phyloP scores from a whole-genome alignment of 2,113 vertebrate genomes.

The Noturus placidus region DNA sequence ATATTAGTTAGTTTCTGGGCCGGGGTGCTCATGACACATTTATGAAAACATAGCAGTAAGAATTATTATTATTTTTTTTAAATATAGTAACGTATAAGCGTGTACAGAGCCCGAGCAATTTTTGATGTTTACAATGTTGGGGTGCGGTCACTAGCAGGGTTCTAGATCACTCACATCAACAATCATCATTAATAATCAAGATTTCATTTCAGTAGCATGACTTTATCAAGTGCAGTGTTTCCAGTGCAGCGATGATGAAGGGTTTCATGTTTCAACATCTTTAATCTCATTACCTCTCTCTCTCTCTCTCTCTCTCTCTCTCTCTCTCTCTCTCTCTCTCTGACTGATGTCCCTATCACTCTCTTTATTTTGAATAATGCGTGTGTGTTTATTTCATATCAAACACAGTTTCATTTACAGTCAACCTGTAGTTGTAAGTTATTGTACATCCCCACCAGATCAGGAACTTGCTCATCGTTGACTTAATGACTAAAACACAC shows the following conservation, averaged over 20 bases:
- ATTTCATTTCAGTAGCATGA: background rate
- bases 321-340: background rate
- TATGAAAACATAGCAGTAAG: no score
- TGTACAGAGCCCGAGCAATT: no score
- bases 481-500: constrained; percentile 1
- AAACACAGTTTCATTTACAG: background rate
- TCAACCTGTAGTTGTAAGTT: background rate
- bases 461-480: background rate
- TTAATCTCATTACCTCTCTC: background rate
- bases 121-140: no score
- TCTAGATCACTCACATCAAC: background rate
- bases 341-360: no score
- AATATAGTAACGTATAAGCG: no score
- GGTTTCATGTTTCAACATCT: background rate
- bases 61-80: no score
- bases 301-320: background rate
- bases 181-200: background rate
- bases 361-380: background rate
- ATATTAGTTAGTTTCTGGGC: no score
- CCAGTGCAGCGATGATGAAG: background rate
- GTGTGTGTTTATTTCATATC: background rate
- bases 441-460: constrained; percentile 6
- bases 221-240: background rate
- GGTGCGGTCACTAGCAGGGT: background rate
- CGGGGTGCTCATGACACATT: no score